Base-by-base conservation (phyloP, 2,888 invertebrate species). In the Diploptera punctata region DNA sequence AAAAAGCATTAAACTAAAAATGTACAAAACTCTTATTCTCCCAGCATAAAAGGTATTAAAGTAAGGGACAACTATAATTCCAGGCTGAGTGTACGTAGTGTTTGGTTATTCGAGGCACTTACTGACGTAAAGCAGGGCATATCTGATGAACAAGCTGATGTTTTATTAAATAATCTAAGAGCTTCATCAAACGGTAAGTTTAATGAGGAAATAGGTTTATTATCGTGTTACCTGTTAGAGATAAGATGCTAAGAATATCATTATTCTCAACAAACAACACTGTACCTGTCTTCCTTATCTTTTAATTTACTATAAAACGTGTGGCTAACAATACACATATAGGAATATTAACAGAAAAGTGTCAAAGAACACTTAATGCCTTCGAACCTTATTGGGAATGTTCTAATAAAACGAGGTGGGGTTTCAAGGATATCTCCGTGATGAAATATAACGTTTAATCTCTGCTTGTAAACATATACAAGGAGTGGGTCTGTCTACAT, bases 131-230 rank as follows among this genome's bases (percentile, higher is more conserved):
- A n/a, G n/a, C n/a, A n/a, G n/a, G n/a, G n/a, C n/a, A n/a, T n/a
- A n/a, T n/a, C 24, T 16, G 24, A 52, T 24, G 5, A 9, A 24
- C 24, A 52, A 24, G 21, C n/a, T 57, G 16, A 57, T 9, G 29
- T 31, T 57, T 57, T 31, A 57, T 31, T 57, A 29, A 57, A 57
- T 57, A 16, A 57, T 57, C n/a, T 29, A 57, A n/a, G 4, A n/a
- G 3, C 26, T 16, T 29, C 31, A 57, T 57, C 57, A 57, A 3
- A 57, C 29, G 31, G 54, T 10, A 57, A 57, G 29, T 31, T 24
- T 57, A 57, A 57, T 57, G 26, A 57, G 29, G n/a, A 57, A 29
- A 57, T 3, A 29, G 21, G 16, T 1, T 57, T 29, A 57, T 29
- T 29, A 57, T 29, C 57, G 16, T 29, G 31, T 57, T 29, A 57